phyloP scores from a whole-genome alignment of 2,113 vertebrate genomes.

The Calcarius ornatus region DNA sequence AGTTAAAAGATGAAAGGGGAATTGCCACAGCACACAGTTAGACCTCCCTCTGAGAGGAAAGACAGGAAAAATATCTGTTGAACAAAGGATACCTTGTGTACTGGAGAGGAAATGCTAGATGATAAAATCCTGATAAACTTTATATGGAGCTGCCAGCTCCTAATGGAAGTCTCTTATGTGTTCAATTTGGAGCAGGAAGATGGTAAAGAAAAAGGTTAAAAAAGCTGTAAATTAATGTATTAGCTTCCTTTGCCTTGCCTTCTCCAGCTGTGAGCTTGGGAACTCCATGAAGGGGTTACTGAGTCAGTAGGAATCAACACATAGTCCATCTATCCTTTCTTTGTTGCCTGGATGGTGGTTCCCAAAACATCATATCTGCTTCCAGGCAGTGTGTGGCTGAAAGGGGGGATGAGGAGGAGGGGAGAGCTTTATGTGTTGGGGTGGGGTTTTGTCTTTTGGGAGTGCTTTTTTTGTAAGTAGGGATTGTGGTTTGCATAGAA shows the following conservation, averaged over 20 bases:
- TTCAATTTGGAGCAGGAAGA: background rate
- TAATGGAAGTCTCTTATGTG: background rate
- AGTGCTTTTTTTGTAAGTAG: background rate
- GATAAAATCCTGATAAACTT: background rate
- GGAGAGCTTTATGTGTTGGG: background rate
- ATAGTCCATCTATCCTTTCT: background rate
- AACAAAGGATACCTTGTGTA: background rate
- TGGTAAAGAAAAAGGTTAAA: background rate
- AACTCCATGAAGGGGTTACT: background rate
- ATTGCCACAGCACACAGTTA: background rate
- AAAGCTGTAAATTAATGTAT: background rate
- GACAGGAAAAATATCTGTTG: background rate
- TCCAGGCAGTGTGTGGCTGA: background rate
- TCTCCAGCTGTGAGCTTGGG: background rate
- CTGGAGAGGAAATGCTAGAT: background rate
- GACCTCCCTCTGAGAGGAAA: background rate
- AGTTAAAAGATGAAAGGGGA: background rate
- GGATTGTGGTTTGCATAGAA: background rate
- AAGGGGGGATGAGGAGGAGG: background rate
- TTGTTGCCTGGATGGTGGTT: accelerated
- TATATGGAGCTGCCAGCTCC: background rate
- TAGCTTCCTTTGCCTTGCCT: background rate
- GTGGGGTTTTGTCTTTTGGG: background rate
- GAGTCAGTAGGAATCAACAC: background rate
- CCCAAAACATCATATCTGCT: background rate